Conservation (phyloP, 2,888 invertebrate genomes). For the Brenthis hecate region DNA sequence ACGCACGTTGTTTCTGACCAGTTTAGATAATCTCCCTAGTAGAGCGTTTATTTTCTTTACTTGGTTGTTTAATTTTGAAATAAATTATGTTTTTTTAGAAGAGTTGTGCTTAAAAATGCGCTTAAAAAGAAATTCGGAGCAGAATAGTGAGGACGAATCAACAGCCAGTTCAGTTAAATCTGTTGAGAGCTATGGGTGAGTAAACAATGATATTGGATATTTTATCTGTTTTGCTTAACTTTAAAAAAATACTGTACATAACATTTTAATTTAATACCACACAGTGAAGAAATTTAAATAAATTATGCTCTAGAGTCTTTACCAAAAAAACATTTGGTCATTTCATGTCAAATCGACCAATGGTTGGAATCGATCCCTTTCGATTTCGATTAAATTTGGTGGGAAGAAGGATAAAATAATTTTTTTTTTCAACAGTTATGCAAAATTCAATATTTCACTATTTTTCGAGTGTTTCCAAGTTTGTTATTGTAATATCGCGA, state of each 20-base stretch:
- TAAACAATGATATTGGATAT: slow-evolving; percentile 25
- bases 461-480: no score
- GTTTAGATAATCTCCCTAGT: slow-evolving; percentile 3
- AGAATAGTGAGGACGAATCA: slow-evolving; percentile 51
- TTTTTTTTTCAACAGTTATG: no score
- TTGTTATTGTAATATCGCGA: no score
- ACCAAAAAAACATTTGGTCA: no score
- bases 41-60: neutral
- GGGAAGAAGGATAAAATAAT: no score
- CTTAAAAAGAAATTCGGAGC: slow-evolving; percentile 42
- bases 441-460: no score
- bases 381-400: no score
- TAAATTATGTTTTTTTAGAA: neutral
- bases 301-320: no score
- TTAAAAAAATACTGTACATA: neutral
- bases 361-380: no score
- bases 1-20: neutral
- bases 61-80: neutral
- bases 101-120: slow-evolving; percentile 47
- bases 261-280: neutral
- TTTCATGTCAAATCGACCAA: no score
- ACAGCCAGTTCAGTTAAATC: slow-evolving; percentile 62
- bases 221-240: neutral
- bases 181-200: slow-evolving; percentile 64
- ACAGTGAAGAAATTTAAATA: no score